Evolutionary conservation across 2,888 invertebrate genomes (phyloP), one percentile per base, ranked within the genome.

Genomic region (Drosophila melanocephala): DNA sequence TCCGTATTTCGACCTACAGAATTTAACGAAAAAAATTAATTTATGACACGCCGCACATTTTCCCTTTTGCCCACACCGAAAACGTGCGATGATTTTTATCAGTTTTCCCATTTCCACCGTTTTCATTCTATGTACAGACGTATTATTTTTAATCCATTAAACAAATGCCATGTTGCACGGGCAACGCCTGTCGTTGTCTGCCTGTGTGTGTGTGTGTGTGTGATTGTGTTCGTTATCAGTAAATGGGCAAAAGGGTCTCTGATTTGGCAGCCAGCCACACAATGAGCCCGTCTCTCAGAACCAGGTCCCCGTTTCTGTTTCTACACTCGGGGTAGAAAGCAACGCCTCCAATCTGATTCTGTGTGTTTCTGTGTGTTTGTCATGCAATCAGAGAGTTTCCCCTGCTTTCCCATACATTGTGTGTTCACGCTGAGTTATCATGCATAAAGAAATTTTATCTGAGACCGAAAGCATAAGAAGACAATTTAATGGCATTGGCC

Each of bases 81-180:
- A 77, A 77, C 81, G 77, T 83, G 79, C 68, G 57, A 74, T 64
- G 83, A 88, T 88, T 89, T 79, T 77, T 74, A 74, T 77, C 77
- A 77, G 57, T 55, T 39, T 71, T 44, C 58, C 44, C 26, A 39
- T 56, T n/a, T 28, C 32, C 35, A 57, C 26, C 47, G 37, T 63
- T 67, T 51, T 39, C 42, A 33, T 60, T 77, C 65, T 60, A n/a
- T 57, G 59, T 72, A 58, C 72, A 69, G 79, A 83, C 72, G 70
- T 79, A 89, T 87, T 90, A 81, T 89, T 89, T 90, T 87, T 91
- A 91, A 87, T 87, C 91, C 87, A 90, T 87, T 90, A 89, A 87
- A 87, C 91, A 87, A 87, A 87, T 87, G 87, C 84, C 79, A 81
- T 77, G 87, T 77, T 86, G 70, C 67, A 73, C 69, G 72, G 64